These are phyloP conservation scores for Hypanus sabinus DNA, from an alignment of 2,113 vertebrate species.

Conservation along the genomic window DNA sequence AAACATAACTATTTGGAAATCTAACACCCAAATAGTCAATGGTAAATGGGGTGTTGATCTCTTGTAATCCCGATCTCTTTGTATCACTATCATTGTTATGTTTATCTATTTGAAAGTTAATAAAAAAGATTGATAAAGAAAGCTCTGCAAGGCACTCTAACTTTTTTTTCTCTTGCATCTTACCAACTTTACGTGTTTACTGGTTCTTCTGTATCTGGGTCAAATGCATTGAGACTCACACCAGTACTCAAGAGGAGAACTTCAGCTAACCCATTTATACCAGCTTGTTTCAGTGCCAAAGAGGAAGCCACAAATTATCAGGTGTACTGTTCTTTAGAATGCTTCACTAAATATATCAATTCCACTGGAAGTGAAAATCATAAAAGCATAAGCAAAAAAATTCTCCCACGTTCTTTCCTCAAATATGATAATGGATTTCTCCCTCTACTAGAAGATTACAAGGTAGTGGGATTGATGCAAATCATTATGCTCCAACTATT, in stretches of 20 bases:
- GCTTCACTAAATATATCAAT: neutral
- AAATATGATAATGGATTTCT: neutral
- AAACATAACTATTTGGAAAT: neutral
- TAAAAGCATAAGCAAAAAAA: neutral
- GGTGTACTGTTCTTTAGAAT: neutral
- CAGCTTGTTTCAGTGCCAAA: too few species aligned
- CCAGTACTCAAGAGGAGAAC: neutral
- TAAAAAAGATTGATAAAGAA: too few species aligned
- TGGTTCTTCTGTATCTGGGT: neutral
- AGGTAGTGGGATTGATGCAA: neutral
- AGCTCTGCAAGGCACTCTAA: neutral
- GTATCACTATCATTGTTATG: too few species aligned
- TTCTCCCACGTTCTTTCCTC: constrained; percentile 12
- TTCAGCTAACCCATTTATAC: neutral
- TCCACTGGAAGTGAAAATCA: neutral
- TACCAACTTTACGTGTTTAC: neutral
- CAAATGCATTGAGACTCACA: neutral
- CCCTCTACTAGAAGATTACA: neutral
- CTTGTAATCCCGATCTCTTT: too few species aligned
- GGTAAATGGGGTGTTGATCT: neutral
- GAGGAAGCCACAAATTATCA: neutral
- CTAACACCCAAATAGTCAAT: neutral
- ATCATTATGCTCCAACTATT: neutral
- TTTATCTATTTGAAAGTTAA: too few species aligned
- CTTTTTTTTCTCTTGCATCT: neutral